Evolutionary conservation across 2,113 vertebrate genomes (phyloP), one percentile per base, ranked within the genome.

Genomic region (Pterophyllum scalare): DNA sequence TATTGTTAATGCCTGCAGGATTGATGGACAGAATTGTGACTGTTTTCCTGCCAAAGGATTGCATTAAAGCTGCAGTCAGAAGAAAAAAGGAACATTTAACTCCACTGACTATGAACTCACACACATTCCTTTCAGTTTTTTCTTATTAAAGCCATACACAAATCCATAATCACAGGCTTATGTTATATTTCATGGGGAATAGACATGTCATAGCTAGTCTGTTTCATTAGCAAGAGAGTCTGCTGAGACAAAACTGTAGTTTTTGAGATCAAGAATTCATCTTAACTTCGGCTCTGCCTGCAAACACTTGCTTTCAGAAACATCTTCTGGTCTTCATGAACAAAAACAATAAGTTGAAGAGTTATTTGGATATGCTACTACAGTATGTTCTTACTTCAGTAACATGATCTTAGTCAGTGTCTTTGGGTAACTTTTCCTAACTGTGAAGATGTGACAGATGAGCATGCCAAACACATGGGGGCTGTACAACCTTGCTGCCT

Each of bases 391-490:
- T 31, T 20, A 17, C 43, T 24, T 78, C 26, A 52, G 49, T 22
- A 14, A 3, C 9, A 75, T 77, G 81, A 87, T 87, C 86, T 85
- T 75, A 85, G 85, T 72, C 77, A 35, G 54, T 31, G 75, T 92
- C 77, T 90, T 57, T 72, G 88, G 91, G 88, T 77, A 88, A 90
- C 77, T 93, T 88, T 78, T 85, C 75, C 43, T 60, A 87, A 90
- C 83, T 89, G 86, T 91, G 89, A 92, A 90, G 77, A 89, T 74
- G 92, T 82, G 80, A 91, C 82, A 76, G 92, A 93, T 22, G 33
- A 91, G 92, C 94, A 94, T 94, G 93, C 92, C 93, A 91, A 89
- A 93, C 82, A 75, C 54, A 54, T 7, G 78, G 88, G 89, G 91
- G 88, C 92, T 84, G 88, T 85, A 82, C 59, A 91, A 91, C 89